Evolutionary conservation across 2,113 vertebrate genomes (phyloP), one percentile per base, ranked within the genome.

Genomic region (Pachyramphus minor): DNA sequence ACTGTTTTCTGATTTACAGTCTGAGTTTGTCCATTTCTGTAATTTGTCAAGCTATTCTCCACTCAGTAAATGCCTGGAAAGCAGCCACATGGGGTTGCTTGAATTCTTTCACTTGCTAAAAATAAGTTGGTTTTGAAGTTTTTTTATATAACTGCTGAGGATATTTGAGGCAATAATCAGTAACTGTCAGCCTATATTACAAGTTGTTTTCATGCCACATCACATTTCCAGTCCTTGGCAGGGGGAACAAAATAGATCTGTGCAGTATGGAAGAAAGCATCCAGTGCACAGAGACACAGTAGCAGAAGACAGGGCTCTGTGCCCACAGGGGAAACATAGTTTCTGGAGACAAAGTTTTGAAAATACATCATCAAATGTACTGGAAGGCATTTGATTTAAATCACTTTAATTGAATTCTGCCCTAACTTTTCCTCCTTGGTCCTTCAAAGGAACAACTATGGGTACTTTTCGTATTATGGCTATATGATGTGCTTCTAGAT

Each of bases 21-120:
- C 75, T 0, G 22, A 93, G 64, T 93, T 97, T 95, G 86, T 92
- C 85, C 80, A 63, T 79, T 92, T 93, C 53, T 94, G 50, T 79
- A 89, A 84, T 75, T 95, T 93, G 72, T 90, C 83, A 60, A 84
- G 76, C 55, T 88, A 53, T 94, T 94, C 73, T 94, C 47, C 6
- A 31, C 67, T 86, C 56, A 56, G 55, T 59, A 73, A 72, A 94
- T 78, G 73, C 47, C 60, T 93, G 89, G 84, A 75, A 20, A 92
- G 73, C 72, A 77, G 88, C 89, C 90, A 94, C 25, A n/a, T 71
- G 3, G 63, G 69, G 64, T 94, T 94, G 80, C 74, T 89, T 89
- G 74, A 87, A 94, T 96, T 90, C 83, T 82, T 94, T 84, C 64
- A 58, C 53, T 79, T 87, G 69, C 93, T 96, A 97, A 93, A 97